These are phyloP conservation scores for Aphaenogaster ashmeadi DNA, from an alignment of 1,140 invertebrate genomes.

Conservation along the genomic window DNA sequence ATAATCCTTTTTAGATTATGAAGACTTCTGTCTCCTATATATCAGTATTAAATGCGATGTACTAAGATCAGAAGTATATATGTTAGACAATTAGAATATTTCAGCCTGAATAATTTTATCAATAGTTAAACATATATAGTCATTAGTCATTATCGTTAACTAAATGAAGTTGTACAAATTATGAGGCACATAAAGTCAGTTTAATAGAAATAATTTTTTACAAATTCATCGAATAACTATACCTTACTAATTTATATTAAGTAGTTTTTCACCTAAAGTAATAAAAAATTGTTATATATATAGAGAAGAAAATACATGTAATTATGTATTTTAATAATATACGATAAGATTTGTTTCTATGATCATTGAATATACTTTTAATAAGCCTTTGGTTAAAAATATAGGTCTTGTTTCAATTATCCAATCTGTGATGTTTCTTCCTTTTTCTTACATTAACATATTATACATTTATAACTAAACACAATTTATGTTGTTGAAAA, in stretches of 20 bases:
- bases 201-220: background rate
- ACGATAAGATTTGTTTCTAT: background rate
- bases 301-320: background rate
- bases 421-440: background rate
- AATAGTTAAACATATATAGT: background rate
- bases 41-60: constrained; percentile 64
- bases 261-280: background rate
- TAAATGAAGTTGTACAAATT: constrained; percentile 11
- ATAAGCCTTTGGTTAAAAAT: background rate
- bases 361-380: background rate
- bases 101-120: background rate
- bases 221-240: background rate
- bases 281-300: background rate
- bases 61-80: background rate
- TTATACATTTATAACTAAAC: background rate
- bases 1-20: constrained; percentile 53
- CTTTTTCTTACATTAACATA: background rate
- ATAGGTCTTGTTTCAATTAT: background rate
- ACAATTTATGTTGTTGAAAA: background rate
- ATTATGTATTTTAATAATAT: background rate
- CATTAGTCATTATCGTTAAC: background rate
- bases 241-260: background rate
- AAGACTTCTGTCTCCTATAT: constrained; percentile 65
- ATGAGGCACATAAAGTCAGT: background rate
- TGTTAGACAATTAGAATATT: background rate